Evolutionary conservation across 2,113 vertebrate species (phyloP), one percentile per base, ranked within the genome.

Genomic region (Ptilorrhoa leucosticta): DNA sequence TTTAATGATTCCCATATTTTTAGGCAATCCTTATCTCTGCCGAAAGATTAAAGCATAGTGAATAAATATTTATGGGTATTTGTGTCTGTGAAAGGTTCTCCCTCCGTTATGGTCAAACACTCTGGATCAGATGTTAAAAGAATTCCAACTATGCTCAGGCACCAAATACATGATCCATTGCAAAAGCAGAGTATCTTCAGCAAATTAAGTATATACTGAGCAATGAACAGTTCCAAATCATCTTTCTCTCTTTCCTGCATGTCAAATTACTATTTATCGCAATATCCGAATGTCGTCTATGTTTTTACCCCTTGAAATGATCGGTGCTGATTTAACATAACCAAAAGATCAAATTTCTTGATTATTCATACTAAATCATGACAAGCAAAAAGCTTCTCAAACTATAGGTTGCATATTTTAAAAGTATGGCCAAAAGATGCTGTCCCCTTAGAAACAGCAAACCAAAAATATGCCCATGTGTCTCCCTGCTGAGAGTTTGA

Each of bases 11-110:
- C 58, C 95, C 83, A 92, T 71, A 98, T 96, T 79, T 95, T 72
- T 18, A 53, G 50, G 73, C 98, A 98, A 87, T 98, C 93, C 53
- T 81, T 90, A 35, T 90, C 31, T 53, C 98, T 98, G 85, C 10
- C 24, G 0, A 88, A 79, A 94, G 48, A 97, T 78, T 27, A 60
- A 96, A 95, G 84, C 22, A 78, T 3, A 33, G 12, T 90, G 66
- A 58, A 48, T 83, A 75, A 79, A 47, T 72, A 42, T 83, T 56
- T 60, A 17, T 40, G 44, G 53, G 15, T 40, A 28, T 51, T 84
- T 82, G 35, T 66, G 27, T 8, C 45, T 77, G 8, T 80, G 76
- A 83, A 94, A 88, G 14, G 4, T 33, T 89, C 13, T 40, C 47
- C 31, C 66, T 60, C 39, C 71, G 24, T 23, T 88, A 42, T 5